phyloP scores from a whole-genome alignment of 2,888 invertebrate genomes.

The Stenolophus ochropezus region DNA sequence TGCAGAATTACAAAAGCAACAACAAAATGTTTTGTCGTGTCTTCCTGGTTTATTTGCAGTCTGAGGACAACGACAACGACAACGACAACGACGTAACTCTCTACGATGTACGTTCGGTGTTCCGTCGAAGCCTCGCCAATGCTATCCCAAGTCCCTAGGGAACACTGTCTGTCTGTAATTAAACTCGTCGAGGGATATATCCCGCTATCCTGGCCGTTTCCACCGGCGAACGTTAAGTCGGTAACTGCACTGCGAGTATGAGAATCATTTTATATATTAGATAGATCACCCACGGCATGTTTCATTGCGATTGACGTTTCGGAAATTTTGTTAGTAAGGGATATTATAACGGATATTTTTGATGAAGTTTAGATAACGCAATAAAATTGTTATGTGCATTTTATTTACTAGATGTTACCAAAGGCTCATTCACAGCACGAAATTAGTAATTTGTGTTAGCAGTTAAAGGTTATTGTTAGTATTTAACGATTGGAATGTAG shows the following conservation, averaged over 20 bases:
- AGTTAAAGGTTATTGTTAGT: no score
- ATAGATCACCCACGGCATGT: not conserved
- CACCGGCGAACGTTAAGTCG: constrained; percentile 9
- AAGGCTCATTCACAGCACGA: no score
- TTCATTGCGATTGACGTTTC: not conserved
- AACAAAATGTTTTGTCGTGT: not conserved
- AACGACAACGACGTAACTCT: not conserved
- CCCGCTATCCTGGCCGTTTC: constrained; percentile 19
- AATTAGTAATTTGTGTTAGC: no score
- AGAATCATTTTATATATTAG: constrained; percentile 50
- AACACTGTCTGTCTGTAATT: constrained; percentile 72
- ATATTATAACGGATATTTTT: not conserved
- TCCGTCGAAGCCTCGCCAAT: constrained; percentile 24
- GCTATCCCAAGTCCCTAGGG: constrained; percentile 68
- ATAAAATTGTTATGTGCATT: no score
- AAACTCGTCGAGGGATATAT: constrained; percentile 66
- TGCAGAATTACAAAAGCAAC: no score
- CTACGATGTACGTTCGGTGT: not conserved
- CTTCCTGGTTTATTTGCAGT: not conserved
- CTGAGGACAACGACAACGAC: not conserved
- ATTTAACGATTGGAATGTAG: no score
- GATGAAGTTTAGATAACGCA: not conserved
- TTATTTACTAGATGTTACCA: not conserved
- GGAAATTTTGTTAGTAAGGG: not conserved
- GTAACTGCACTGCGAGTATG: constrained; percentile 7